These are phyloP conservation scores for Pedicia rivosa DNA, from an alignment of 2,888 invertebrate genomes.

Conservation along the genomic window DNA sequence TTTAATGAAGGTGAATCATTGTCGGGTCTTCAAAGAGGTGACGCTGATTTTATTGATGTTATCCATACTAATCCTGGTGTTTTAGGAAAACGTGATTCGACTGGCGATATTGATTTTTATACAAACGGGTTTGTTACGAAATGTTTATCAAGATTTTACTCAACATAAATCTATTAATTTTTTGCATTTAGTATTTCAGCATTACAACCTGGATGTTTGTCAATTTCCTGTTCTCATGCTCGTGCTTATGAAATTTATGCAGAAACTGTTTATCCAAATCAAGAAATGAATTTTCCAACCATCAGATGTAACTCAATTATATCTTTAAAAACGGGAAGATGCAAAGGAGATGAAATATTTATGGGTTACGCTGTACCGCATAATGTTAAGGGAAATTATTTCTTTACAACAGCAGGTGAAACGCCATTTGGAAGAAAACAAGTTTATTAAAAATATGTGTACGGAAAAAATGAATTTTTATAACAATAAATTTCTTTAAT, in stretches of 20 bases:
- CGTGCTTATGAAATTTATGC: conserved; percentile 10
- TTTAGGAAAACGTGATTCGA: conserved; percentile 11
- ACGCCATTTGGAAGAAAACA: neutral
- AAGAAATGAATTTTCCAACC: conserved; percentile 7
- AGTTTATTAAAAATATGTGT: too few relatives aligned
- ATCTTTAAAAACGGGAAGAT: neutral
- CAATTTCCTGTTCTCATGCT: conserved; percentile 8
- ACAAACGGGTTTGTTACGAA: too few relatives aligned
- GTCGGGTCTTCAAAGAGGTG: conserved; percentile 22
- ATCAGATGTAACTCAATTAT: conserved; percentile 6
- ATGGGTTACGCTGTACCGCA: conserved; percentile 7
- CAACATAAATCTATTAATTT: neutral
- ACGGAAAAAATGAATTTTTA: too few relatives aligned
- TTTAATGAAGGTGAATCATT: conserved; percentile 14
- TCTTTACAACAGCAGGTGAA: conserved; percentile 3
- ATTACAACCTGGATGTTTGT: conserved; percentile 8
- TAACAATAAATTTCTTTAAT: too few relatives aligned
- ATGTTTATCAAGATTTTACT: too few relatives aligned
- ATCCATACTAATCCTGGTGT: conserved; percentile 16
- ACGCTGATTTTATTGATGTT: conserved; percentile 24
- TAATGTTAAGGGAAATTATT: conserved; percentile 8
- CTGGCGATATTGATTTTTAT: conserved; percentile 12
- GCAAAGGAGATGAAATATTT: neutral
- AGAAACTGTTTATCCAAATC: conserved; percentile 8
- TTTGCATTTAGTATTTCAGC: neutral